These are phyloP conservation scores for Chelonoidis abingdonii DNA, from an alignment of 2,113 vertebrate genomes.

Conservation along the genomic window DNA sequence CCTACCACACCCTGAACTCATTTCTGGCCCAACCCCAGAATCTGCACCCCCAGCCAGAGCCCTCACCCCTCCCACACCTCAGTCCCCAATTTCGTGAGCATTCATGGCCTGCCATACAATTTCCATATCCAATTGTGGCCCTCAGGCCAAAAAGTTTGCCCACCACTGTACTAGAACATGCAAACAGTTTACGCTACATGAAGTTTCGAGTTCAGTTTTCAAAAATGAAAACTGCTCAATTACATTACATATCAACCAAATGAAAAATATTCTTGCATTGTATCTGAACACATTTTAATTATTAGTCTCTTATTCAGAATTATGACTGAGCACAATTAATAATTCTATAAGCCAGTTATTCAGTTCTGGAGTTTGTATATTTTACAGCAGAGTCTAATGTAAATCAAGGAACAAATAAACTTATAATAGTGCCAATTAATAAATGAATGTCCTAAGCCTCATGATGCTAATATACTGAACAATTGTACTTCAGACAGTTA, in stretches of 20 bases:
- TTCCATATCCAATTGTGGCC: too few relatives aligned
- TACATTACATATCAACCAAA: accelerated
- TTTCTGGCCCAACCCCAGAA: too few relatives aligned
- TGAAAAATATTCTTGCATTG: neutral
- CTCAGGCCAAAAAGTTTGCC: too few relatives aligned
- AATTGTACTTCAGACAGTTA: neutral
- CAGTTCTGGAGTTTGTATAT: neutral
- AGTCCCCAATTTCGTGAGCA: too few relatives aligned
- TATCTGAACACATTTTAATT: neutral
- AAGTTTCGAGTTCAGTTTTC: neutral
- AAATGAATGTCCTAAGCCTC: neutral
- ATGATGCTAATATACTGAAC: neutral
- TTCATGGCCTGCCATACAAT: too few relatives aligned
- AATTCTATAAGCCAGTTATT: neutral
- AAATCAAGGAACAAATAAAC: neutral
- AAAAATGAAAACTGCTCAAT: neutral
- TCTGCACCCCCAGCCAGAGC: too few relatives aligned
- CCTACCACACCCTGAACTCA: too few relatives aligned
- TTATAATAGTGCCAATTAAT: neutral
- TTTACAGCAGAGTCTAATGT: neutral
- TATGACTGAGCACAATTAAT: neutral
- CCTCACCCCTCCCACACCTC: too few relatives aligned
- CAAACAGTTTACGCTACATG: neutral
- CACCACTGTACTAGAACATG: too few relatives aligned
- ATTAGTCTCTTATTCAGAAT: neutral